Base-by-base conservation (phyloP, 1,140 invertebrate species). In the Heliconius hermathena region DNA sequence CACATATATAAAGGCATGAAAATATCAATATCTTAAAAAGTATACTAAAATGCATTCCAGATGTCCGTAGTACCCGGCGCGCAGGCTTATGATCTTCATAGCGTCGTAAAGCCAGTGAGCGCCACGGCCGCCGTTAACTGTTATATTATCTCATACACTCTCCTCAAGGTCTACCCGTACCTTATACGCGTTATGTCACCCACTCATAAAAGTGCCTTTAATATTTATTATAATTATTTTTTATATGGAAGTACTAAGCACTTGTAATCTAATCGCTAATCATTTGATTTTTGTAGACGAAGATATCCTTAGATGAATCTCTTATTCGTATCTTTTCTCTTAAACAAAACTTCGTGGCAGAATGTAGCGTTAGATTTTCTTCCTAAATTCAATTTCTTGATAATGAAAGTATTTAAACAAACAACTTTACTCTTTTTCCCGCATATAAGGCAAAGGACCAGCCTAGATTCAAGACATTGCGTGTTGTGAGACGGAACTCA, bases 81-180 rank as follows among this genome's bases (percentile, higher is more conserved):
- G 11, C n/a, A 18, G n/a, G 22, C 74, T 46, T 76, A 76, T 71
- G 74, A 76, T 76, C 74, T 46, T 38, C 38, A n/a, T 72, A 8
- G 71, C 22, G 60, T 49, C 74, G 36, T 76, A 76, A 76, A 76
- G 22, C 74, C 46, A 46, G 74, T 75, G 57, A n/a, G n/a, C n/a
- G n/a, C 38, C 74, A 76, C 74, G 74, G 74, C 74, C 74, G 74
- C 74, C 38, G 60, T 76, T 76, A 76, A 66, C 74, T 72, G 18
- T 76, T 71, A 46, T 76, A 76, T 76, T 76, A 54, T 74, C 73
- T 76, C 74, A 76, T 76, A 76, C 74, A 76, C 74, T 76, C 60
- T 66, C 60, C 60, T 66, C 74, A 76, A 76, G 74, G 74, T 76
- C 74, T 20, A 70, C 22, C 33, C 60, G 13, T 13, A 33, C 33